Percentiles rank a stretch among this genome's conserved stretches.
Conservation (phyloP, 2,888 invertebrate genomes). For the Drosophila formosana region DNA sequence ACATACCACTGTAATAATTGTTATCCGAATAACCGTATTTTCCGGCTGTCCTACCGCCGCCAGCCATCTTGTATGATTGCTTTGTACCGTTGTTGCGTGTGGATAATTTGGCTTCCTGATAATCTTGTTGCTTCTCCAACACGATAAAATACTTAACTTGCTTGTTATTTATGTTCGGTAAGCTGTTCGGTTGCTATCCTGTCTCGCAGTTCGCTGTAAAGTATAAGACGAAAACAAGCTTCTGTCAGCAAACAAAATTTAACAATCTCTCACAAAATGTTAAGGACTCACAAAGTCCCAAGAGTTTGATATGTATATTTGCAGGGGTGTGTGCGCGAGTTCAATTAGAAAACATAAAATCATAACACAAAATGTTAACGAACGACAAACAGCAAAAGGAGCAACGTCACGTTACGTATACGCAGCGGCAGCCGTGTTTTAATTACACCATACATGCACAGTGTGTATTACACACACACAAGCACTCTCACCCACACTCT, state of each 20-base stretch:
- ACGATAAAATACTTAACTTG: constrained; percentile 39
- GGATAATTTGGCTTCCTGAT: constrained; percentile 47
- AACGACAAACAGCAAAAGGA: constrained; percentile 9
- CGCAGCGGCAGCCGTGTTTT: constrained; percentile 54
- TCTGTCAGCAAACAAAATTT: constrained; percentile 1
- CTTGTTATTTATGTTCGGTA: constrained; percentile 11
- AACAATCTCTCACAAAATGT: background rate
- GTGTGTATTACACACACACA: constrained; percentile 21
- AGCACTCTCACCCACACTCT: constrained; percentile 2
- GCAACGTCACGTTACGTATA: constrained; percentile 62
- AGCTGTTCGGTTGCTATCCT: constrained; percentile 23
- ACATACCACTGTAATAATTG: constrained; percentile 90
- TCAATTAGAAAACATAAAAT: constrained; percentile 59
- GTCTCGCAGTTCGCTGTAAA: constrained; percentile 18
- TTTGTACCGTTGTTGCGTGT: constrained; percentile 40
- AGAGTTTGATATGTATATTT: constrained; percentile 2
- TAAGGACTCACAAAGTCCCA: constrained; percentile 11
- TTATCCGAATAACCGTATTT: constrained; percentile 92
- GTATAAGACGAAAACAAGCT: constrained; percentile 5
- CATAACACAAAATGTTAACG: constrained; percentile 21
- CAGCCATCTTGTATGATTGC: constrained; percentile 85
- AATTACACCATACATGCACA: constrained; percentile 56
- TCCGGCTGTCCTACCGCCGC: constrained; percentile 91
- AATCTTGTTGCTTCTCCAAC: constrained; percentile 29
- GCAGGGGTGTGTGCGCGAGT: constrained; percentile 4